Evolutionary conservation across 2,888 invertebrate species (phyloP).

Genomic region (Blera fallax): DNA sequence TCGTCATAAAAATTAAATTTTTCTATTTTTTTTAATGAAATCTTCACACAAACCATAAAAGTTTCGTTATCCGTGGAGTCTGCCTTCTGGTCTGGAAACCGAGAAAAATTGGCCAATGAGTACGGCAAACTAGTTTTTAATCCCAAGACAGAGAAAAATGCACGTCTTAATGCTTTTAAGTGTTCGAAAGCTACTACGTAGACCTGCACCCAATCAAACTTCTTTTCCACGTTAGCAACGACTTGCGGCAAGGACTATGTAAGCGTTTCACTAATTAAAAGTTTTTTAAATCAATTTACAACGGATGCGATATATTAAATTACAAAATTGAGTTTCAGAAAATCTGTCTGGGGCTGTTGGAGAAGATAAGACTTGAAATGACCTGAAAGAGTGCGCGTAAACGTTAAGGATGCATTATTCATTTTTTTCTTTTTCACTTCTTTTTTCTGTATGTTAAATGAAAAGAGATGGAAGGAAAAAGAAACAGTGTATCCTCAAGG

Average conservation of each 20-base stretch:
- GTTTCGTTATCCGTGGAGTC: not conserved
- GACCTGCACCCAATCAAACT: not conserved
- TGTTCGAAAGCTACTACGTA: not conserved
- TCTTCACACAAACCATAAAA: not conserved
- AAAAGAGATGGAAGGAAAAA: not conserved
- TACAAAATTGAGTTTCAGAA: conserved; percentile 9
- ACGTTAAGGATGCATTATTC: conserved; percentile 48
- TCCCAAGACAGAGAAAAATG: conserved; percentile 14
- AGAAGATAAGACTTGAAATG: not conserved
- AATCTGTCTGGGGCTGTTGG: not conserved
- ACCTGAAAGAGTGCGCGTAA: not conserved
- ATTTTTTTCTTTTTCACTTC: too few species aligned
- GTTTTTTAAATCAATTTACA: conserved; percentile 43
- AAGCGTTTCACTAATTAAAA: conserved; percentile 40
- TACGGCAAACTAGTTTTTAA: not conserved
- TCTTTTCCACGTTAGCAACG: not conserved
- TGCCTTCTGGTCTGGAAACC: not conserved
- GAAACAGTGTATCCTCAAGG: not conserved
- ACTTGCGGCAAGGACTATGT: conserved; percentile 20
- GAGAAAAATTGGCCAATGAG: not conserved
- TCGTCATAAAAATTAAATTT: not conserved
- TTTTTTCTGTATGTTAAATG: not conserved
- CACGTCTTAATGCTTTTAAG: conserved; percentile 16
- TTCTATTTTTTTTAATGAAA: not conserved
- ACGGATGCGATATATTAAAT: conserved; percentile 47